Evolutionary conservation across 37 sponge, comb jelly and placozoan genomes (phyloP).

Genomic region (Agelas oroides): DNA sequence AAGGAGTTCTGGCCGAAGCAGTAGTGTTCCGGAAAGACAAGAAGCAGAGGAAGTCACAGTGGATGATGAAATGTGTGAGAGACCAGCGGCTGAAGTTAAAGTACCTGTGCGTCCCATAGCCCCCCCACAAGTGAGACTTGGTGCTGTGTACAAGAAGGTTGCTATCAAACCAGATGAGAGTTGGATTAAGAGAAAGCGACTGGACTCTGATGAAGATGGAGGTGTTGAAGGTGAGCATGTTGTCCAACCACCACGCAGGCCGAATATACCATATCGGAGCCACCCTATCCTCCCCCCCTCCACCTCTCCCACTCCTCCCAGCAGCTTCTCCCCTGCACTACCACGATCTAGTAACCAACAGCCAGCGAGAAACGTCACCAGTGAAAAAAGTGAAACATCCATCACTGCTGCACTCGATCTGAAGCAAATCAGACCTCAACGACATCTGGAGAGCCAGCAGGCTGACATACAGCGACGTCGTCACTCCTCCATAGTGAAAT

Average conservation of each 20-base stretch:
- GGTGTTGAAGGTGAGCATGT: no score
- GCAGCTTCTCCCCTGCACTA: no score
- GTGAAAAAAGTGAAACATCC: not conserved
- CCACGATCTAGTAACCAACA: no score
- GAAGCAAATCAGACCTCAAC: not conserved
- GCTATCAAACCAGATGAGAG: slow-evolving; percentile 3
- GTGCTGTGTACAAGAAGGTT: slow-evolving; percentile 19
- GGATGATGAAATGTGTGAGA: no score
- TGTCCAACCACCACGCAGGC: not conserved
- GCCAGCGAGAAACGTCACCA: not conserved
- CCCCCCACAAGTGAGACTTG: no score
- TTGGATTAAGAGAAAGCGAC: slow-evolving; percentile 42
- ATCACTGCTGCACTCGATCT: not conserved
- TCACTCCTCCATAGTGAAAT: not conserved
- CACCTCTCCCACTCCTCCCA: not conserved
- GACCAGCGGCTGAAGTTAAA: no score
- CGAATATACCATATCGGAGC: slow-evolving; percentile 27
- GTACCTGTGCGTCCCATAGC: no score
- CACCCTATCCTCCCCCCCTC: slow-evolving; percentile 23
- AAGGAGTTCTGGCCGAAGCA: no score
- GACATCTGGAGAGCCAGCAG: not conserved
- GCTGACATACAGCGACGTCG: not conserved
- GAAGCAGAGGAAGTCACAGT: no score
- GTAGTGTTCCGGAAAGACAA: no score
- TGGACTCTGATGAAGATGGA: not conserved